Percentiles rank a stretch among this genome's conserved stretches.
Evolutionary conservation across 37 sponge, comb jelly and placozoan genomes (phyloP).

Genomic region (Beroe ovata): DNA sequence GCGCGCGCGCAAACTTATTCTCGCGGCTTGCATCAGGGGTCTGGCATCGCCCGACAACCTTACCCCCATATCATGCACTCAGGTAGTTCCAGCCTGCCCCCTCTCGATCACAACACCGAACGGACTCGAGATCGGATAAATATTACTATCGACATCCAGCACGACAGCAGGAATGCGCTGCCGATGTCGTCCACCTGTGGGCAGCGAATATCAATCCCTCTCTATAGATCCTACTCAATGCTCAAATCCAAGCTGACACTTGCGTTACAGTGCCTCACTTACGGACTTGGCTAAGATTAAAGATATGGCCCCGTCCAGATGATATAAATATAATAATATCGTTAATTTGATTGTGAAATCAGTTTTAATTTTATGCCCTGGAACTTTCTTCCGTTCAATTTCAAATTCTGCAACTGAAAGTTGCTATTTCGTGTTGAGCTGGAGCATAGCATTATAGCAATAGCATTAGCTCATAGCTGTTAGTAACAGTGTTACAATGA

Average conservation of each 20-base stretch:
- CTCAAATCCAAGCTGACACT: slow-evolving; percentile 82
- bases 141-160: slow-evolving; percentile 48
- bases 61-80: slow-evolving; percentile 86
- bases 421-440: too few species aligned
- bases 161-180: slow-evolving; percentile 70
- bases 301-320: neutral
- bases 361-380: too few species aligned
- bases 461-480: too few species aligned
- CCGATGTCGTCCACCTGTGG: slow-evolving; percentile 93
- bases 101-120: slow-evolving; percentile 57
- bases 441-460: too few species aligned
- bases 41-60: neutral
- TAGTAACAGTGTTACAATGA: too few species aligned
- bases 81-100: slow-evolving; percentile 71
- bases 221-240: slow-evolving; percentile 80
- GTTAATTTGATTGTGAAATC: too few species aligned
- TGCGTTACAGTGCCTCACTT: slow-evolving; percentile 84
- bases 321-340: too few species aligned
- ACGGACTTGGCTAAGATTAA: slow-evolving; percentile 75
- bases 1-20: too few species aligned
- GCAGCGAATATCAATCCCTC: slow-evolving; percentile 84
- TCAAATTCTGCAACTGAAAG: too few species aligned
- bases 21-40: too few species aligned
- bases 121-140: slow-evolving; percentile 47
- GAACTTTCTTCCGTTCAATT: too few species aligned